A percentile compares a stretch with the other conserved stretches of the same genome.
phyloP scores from a whole-genome alignment of 2,888 invertebrate species.

The Limnephilus rhombicus region DNA sequence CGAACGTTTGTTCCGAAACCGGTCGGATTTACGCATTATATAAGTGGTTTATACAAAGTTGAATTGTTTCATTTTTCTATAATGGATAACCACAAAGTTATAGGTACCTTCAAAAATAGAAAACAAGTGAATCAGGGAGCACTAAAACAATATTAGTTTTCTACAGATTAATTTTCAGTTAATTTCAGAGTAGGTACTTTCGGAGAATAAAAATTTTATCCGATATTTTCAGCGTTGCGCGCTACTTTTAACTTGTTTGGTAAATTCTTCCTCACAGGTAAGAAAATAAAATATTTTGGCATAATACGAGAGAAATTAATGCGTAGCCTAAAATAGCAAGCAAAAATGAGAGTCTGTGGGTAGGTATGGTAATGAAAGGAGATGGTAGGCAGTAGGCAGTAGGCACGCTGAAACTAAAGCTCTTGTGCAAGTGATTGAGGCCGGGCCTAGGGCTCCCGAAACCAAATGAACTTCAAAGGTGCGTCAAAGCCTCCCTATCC shows the following conservation, averaged over 20 bases:
- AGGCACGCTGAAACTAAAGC: neutral
- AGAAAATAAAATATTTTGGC: neutral
- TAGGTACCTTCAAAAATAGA: too few species aligned
- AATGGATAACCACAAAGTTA: too few species aligned
- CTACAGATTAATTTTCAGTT: neutral
- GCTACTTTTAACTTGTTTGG: neutral
- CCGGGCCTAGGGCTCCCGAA: neutral
- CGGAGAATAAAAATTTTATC: neutral
- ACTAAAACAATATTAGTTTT: neutral
- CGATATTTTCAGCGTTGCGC: neutral
- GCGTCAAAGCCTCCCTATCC: constrained; percentile 36
- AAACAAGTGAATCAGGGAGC: too few species aligned
- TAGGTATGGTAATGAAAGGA: neutral
- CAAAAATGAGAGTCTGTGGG: neutral
- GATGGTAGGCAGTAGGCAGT: neutral
- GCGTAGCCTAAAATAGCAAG: neutral
- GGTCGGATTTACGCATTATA: too few species aligned
- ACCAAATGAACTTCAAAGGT: constrained; percentile 32
- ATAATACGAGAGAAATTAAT: neutral
- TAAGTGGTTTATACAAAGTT: too few species aligned
- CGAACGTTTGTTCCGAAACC: too few species aligned
- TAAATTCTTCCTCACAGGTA: too few species aligned
- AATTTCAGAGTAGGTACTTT: neutral
- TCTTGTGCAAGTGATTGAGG: constrained; percentile 9
- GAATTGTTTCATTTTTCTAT: too few species aligned